Conservation (phyloP, 2,888 invertebrate species). For the Mantis religiosa region DNA sequence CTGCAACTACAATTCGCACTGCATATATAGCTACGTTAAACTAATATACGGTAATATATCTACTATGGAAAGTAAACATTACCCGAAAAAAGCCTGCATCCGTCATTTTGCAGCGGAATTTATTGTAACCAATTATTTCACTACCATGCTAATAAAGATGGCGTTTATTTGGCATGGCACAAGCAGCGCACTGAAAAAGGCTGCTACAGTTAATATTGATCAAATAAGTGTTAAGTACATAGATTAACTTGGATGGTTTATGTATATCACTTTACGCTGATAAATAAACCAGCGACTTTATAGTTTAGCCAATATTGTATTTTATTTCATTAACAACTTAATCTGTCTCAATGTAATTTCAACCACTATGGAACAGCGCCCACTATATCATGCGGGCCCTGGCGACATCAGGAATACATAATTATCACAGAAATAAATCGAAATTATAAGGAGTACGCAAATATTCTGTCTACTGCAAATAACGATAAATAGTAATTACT, state of each 20-base stretch:
- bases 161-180: constrained; percentile 5
- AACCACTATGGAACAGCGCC: background rate
- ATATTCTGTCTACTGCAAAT: background rate
- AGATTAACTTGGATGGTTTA: background rate
- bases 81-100: constrained; percentile 27
- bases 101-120: constrained; percentile 20
- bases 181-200: background rate
- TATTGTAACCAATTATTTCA: constrained; percentile 16
- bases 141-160: constrained; percentile 27
- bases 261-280: background rate
- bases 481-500: too few relatives aligned
- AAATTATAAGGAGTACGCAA: background rate
- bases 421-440: background rate
- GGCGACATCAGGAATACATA: background rate
- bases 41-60: constrained; percentile 20
- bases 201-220: background rate
- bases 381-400: background rate
- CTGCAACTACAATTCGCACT: constrained; percentile 15
- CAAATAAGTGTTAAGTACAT: background rate
- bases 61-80: constrained; percentile 18
- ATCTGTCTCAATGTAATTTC: background rate
- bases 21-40: constrained; percentile 12
- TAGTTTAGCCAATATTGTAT: background rate
- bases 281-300: background rate
- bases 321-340: background rate